These are phyloP conservation scores for Triplophysa siluroides DNA, from an alignment of 2,113 vertebrate genomes.

Conservation along the genomic window DNA sequence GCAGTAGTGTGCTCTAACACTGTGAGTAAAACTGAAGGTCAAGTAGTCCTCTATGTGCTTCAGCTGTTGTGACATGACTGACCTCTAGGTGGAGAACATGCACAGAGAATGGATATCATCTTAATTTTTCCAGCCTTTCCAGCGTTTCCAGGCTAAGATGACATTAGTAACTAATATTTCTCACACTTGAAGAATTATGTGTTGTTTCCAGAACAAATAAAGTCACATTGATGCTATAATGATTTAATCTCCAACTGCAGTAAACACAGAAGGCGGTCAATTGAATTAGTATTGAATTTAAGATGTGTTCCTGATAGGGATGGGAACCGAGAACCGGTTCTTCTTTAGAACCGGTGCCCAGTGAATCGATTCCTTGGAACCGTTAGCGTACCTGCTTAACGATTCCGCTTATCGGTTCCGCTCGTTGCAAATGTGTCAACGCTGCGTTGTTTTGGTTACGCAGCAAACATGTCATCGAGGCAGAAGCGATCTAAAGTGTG, in stretches of 20 bases:
- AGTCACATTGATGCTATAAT: background rate
- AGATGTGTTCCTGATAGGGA: conserved; percentile 55
- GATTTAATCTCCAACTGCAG: background rate
- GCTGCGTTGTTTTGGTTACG: no score
- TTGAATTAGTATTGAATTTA: conserved; percentile 63
- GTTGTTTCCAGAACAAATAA: background rate
- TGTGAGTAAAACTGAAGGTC: background rate
- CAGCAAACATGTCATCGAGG: no score
- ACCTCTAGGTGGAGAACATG: background rate
- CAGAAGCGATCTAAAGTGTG: no score
- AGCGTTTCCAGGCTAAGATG: background rate
- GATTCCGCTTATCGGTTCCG: no score
- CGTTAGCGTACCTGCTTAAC: no score
- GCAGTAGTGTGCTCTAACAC: background rate
- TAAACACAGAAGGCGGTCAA: conserved; percentile 52
- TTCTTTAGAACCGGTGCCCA: no score
- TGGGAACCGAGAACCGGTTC: no score
- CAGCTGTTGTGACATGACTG: background rate
- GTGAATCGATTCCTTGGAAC: no score
- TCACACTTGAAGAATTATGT: background rate
- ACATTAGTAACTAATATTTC: background rate
- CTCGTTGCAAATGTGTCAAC: no score
- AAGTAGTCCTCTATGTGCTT: background rate
- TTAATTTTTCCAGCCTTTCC: background rate
- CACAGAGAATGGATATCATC: background rate